Conservation (phyloP, 64 coral and sea anemone genomes). For the Anthopleura sola region DNA sequence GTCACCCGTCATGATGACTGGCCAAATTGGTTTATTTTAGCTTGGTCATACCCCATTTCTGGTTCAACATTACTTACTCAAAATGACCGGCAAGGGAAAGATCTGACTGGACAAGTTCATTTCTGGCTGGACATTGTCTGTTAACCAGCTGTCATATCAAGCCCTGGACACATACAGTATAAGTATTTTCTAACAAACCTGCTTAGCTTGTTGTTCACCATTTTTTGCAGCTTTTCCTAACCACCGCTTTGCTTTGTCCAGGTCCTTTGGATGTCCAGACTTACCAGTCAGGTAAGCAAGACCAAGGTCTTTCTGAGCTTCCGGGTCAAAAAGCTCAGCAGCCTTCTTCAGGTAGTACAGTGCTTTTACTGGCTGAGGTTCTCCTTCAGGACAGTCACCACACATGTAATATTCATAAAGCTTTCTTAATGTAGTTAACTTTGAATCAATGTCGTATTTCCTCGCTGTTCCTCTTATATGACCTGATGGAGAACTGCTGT, state of each 20-base stretch:
- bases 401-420: slow-evolving; percentile 47
- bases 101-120: too few relatives aligned
- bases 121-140: too few relatives aligned
- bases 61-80: too few relatives aligned
- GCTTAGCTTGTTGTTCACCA: slow-evolving; percentile 11
- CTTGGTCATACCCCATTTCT: too few relatives aligned
- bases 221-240: slow-evolving; percentile 52
- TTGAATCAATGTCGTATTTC: not conserved
- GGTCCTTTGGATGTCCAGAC: slow-evolving; percentile 46
- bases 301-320: slow-evolving; percentile 58
- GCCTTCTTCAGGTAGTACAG: slow-evolving; percentile 75
- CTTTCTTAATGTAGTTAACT: not conserved
- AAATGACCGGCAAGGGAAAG: too few relatives aligned
- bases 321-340: slow-evolving; percentile 45
- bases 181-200: not conserved
- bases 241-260: slow-evolving; percentile 43
- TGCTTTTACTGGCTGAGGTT: slow-evolving; percentile 69
- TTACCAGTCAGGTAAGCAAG: slow-evolving; percentile 50
- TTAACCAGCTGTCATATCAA: too few relatives aligned
- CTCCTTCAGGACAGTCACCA: slow-evolving; percentile 82
- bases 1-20: too few relatives aligned
- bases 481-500: not conserved
- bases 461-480: not conserved
- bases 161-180: too few relatives aligned
- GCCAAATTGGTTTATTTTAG: too few relatives aligned